phyloP scores from a whole-genome alignment of 2,113 vertebrate species.

The Erythrocercus mccallii region DNA sequence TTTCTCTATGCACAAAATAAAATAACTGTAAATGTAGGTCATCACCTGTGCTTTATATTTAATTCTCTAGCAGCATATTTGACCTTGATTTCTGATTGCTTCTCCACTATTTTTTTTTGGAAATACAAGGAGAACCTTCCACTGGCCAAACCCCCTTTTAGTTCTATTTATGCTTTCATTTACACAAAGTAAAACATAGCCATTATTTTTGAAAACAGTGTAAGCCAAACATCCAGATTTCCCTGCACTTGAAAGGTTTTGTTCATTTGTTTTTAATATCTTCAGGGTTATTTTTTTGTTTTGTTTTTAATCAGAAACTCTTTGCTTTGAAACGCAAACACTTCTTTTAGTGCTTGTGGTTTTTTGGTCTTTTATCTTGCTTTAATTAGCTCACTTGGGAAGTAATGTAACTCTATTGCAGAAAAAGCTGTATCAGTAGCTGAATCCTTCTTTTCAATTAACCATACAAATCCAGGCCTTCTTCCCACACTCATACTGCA shows the following conservation, averaged over 20 bases:
- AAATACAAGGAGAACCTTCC: background rate
- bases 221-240: background rate
- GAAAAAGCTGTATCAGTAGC: background rate
- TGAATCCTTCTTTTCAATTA: conserved; percentile 18
- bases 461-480: background rate
- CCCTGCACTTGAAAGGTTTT: background rate
- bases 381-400: conserved; percentile 65
- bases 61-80: background rate
- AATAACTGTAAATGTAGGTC: background rate
- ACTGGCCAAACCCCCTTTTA: background rate
- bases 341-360: background rate
- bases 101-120: background rate
- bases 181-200: background rate
- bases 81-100: background rate
- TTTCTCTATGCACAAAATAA: background rate
- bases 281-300: background rate
- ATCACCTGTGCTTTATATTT: background rate
- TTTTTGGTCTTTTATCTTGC: conserved; percentile 34
- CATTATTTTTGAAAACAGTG: background rate
- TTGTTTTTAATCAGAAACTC: conserved; percentile 10
- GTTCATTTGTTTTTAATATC: background rate
- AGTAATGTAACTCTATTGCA: background rate
- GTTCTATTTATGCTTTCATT: background rate
- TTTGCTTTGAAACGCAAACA: conserved; percentile 5
- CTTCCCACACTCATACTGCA: background rate